A percentile compares a stretch with the other conserved stretches of the same genome.
phyloP scores from a whole-genome alignment of 2,113 vertebrate genomes.

The Equus przewalskii region DNA sequence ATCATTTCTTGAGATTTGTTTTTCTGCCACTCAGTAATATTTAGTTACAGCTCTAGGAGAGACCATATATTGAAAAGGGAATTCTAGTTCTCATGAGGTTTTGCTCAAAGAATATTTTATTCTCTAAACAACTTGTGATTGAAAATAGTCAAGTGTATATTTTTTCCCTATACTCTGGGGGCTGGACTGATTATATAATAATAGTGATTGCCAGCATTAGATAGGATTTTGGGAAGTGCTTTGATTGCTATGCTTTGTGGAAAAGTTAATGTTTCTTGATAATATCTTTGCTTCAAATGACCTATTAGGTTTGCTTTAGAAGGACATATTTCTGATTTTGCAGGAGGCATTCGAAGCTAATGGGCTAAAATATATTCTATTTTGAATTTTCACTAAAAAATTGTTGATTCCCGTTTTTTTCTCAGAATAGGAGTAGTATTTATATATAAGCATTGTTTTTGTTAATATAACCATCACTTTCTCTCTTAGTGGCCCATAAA shows the following conservation, averaged over 20 bases:
- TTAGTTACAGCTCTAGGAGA: slow-evolving; percentile 79
- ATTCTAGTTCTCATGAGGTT: slow-evolving; percentile 79
- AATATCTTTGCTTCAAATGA: slow-evolving; percentile 67
- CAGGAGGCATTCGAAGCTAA: slow-evolving; percentile 35
- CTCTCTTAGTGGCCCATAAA: slow-evolving; percentile 7
- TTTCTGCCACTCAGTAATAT: slow-evolving; percentile 82
- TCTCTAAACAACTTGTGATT: slow-evolving; percentile 80
- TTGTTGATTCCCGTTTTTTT: slow-evolving; percentile 8
- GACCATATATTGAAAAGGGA: slow-evolving; percentile 82
- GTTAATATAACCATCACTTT: slow-evolving; percentile 54
- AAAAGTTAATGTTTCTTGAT: slow-evolving; percentile 64
- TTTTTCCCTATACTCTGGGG: slow-evolving; percentile 66
- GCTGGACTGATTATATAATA: slow-evolving; percentile 68
- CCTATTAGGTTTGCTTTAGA: slow-evolving; percentile 60
- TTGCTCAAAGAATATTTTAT: slow-evolving; percentile 77
- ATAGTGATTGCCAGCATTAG: slow-evolving; percentile 54
- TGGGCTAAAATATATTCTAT: slow-evolving; percentile 23
- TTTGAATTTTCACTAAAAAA: slow-evolving; percentile 62
- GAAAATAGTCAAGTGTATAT: slow-evolving; percentile 76
- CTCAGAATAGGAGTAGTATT: neutral
- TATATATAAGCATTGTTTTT: slow-evolving; percentile 55
- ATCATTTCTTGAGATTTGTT: slow-evolving; percentile 80
- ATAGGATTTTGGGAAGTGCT: slow-evolving; percentile 60
- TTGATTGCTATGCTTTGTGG: slow-evolving; percentile 61
- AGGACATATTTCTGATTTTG: slow-evolving; percentile 54